phyloP scores from a whole-genome alignment of 2,888 invertebrate species.

The Sarcophaga caerulescens region DNA sequence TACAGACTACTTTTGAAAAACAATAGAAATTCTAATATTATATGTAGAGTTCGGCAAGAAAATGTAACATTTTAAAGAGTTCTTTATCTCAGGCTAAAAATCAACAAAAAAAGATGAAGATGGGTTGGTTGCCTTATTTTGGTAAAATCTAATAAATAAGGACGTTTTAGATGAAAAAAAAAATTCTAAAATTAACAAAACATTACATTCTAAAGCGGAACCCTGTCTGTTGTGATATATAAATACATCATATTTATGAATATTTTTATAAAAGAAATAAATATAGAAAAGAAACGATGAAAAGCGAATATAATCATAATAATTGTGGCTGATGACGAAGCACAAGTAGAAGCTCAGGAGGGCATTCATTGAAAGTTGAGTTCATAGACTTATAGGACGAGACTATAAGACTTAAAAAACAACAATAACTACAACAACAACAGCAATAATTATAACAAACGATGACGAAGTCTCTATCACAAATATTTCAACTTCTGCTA shows the following conservation, averaged over 20 bases:
- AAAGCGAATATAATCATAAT: conserved; percentile 17
- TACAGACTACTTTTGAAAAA: too few relatives aligned
- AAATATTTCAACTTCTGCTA: conserved; percentile 37
- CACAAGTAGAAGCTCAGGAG: conserved; percentile 6
- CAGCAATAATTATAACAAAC: not conserved
- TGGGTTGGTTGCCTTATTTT: too few relatives aligned
- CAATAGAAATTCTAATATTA: too few relatives aligned
- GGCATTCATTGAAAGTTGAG: conserved; percentile 32
- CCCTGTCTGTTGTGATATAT: not conserved
- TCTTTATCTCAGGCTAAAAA: too few relatives aligned
- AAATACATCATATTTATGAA: not conserved
- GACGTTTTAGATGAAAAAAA: too few relatives aligned
- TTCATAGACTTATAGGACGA: conserved; percentile 38
- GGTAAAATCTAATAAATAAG: too few relatives aligned
- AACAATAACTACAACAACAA: not conserved
- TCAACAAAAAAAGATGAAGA: too few relatives aligned
- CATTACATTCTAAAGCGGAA: too few relatives aligned
- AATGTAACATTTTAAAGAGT: too few relatives aligned
- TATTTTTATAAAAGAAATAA: conserved; percentile 1
- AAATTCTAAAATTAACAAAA: too few relatives aligned
- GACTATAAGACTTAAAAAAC: not conserved
- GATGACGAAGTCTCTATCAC: conserved; percentile 27
- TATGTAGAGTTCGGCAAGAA: too few relatives aligned
- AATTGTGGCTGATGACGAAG: conserved; percentile 42
- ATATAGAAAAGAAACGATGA: not conserved